Evolutionary conservation across 2,888 invertebrate species (phyloP).

Genomic region (Allolobophora icterica): DNA sequence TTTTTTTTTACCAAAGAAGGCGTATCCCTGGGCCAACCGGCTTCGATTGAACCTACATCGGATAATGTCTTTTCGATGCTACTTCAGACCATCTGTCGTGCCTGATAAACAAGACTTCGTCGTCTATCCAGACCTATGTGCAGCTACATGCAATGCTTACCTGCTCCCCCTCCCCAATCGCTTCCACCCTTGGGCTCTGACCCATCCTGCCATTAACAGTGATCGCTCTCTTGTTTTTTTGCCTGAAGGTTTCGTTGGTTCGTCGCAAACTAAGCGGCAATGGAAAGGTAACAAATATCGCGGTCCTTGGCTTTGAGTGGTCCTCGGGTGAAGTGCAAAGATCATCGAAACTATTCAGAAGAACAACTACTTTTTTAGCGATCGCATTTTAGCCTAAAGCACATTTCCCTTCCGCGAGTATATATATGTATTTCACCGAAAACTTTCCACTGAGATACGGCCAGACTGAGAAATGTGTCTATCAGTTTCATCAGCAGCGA

Average conservation of each 20-base stretch:
- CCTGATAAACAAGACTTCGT: neutral
- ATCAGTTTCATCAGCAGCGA: no score
- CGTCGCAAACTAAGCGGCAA: neutral
- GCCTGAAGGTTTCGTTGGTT: neutral
- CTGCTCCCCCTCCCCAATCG: neutral
- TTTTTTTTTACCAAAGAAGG: neutral
- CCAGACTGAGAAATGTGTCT: no score
- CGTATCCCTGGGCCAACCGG: neutral
- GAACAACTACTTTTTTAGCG: neutral
- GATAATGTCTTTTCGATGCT: slow-evolving; percentile 8
- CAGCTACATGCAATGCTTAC: neutral
- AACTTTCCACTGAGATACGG: neutral
- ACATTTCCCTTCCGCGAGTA: neutral
- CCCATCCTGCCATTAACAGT: neutral
- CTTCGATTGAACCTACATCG: neutral
- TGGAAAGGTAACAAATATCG: neutral
- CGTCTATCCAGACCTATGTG: neutral
- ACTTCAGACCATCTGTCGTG: neutral
- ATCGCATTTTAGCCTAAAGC: neutral
- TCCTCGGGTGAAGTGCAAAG: no score
- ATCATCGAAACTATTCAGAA: neutral
- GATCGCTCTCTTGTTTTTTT: neutral
- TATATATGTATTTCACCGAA: neutral
- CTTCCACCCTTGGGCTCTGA: neutral
- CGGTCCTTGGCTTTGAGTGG: neutral